Evolutionary conservation across 2,113 vertebrate species (phyloP).

Genomic region (Nannobrachium achirus): DNA sequence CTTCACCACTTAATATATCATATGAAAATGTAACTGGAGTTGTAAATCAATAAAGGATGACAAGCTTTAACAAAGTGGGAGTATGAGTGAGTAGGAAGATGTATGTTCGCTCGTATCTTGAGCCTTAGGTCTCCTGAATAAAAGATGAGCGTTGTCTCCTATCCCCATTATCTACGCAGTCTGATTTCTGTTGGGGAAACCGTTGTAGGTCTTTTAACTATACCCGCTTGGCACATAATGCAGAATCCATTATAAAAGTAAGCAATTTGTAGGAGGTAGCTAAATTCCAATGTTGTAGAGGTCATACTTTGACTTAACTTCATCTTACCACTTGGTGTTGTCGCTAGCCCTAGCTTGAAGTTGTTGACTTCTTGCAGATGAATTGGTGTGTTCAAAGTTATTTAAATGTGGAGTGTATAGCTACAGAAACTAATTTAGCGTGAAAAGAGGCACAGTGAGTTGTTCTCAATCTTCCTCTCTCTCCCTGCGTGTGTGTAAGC

Average conservation of each 20-base stretch:
- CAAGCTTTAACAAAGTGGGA: slow-evolving; percentile 10
- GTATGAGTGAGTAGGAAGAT: neutral
- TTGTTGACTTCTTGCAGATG: neutral
- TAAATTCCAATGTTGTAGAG: neutral
- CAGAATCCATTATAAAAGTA: neutral
- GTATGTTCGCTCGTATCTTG: slow-evolving; percentile 38
- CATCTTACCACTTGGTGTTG: neutral
- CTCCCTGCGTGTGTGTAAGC: neutral
- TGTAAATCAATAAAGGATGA: slow-evolving; percentile 59
- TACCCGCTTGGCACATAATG: neutral
- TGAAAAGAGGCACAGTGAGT: too few species aligned
- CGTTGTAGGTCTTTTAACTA: slow-evolving; percentile 4
- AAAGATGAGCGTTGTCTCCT: slow-evolving; percentile 30
- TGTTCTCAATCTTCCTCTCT: neutral
- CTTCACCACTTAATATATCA: slow-evolving; percentile 27
- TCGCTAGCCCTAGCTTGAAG: neutral
- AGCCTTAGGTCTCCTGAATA: slow-evolving; percentile 33
- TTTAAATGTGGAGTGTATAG: neutral
- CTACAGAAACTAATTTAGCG: too few species aligned
- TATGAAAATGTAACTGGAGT: slow-evolving; percentile 34
- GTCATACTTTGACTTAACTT: neutral
- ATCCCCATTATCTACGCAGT: neutral
- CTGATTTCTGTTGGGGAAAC: slow-evolving; percentile 29
- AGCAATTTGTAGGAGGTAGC: neutral
- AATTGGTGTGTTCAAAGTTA: neutral